phyloP scores from a whole-genome alignment of 2,888 invertebrate species.

The Coremacera marginata region DNA sequence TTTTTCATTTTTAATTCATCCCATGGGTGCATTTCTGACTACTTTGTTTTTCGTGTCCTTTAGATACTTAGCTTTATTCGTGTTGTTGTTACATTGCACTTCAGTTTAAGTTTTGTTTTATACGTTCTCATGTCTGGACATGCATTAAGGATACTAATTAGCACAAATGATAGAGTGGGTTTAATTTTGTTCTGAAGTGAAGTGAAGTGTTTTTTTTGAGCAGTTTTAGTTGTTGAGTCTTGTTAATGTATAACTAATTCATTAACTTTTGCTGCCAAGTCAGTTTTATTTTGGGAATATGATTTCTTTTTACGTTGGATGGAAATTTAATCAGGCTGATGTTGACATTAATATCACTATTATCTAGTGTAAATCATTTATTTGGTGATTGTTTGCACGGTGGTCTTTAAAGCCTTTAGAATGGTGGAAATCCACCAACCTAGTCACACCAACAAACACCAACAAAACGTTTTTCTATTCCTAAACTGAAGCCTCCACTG shows the following conservation, averaged over 20 bases:
- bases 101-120: conserved; percentile 20
- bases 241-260: not conserved
- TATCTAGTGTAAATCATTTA: no score
- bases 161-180: conserved; percentile 60
- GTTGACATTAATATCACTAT: no score
- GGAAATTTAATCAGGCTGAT: no score
- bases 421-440: no score
- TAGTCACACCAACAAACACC: no score
- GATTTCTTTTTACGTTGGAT: no score
- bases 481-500: no score
- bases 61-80: not conserved
- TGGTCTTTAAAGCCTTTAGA: no score
- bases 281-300: no score
- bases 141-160: conserved; percentile 52
- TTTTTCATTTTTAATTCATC: conserved; percentile 53
- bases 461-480: no score
- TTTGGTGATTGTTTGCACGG: no score
- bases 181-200: not conserved
- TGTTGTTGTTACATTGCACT: not conserved
- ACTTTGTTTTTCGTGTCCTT: not conserved
- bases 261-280: not conserved
- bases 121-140: conserved; percentile 2
- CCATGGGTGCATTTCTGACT: conserved; percentile 43
- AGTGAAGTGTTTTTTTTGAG: not conserved
- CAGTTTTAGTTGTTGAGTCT: not conserved